Percentiles rank a stretch among this genome's conserved stretches.
phyloP scores from a whole-genome alignment of 2,113 vertebrate species.

The Falcunculus frontatus region DNA sequence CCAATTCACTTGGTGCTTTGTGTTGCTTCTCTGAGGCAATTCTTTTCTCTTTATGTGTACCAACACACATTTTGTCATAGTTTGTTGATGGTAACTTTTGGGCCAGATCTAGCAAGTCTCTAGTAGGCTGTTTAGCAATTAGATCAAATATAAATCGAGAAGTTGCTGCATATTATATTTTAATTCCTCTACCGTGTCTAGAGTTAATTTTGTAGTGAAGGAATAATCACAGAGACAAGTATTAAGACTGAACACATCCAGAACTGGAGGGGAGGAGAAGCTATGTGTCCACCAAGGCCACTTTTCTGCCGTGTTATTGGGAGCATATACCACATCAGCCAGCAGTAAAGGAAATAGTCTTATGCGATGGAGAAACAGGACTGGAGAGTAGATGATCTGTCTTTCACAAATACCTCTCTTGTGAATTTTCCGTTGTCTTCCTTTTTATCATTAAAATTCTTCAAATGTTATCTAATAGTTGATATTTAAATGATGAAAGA shows the following conservation, averaged over 20 bases:
- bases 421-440: background rate
- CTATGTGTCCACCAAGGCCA: background rate
- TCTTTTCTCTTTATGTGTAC: constrained; percentile 13
- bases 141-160: background rate
- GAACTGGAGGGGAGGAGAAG: background rate
- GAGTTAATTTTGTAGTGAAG: background rate
- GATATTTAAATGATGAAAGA: background rate
- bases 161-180: background rate
- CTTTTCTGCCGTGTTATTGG: background rate
- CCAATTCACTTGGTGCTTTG: constrained; percentile 59
- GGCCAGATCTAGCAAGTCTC: background rate
- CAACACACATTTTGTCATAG: background rate
- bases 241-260: background rate
- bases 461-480: background rate
- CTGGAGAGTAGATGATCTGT: background rate
- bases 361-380: background rate
- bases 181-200: background rate
- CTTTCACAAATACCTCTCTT: background rate
- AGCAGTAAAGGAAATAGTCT: background rate
- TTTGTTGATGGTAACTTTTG: constrained; percentile 27
- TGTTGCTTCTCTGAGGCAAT: constrained; percentile 34
- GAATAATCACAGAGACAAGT: background rate
- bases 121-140: background rate
- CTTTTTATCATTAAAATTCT: background rate
- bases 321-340: background rate